Evolutionary conservation across 1,140 invertebrate genomes (phyloP), one percentile per base, ranked within the genome.

Genomic region (Lamellibrachia luymesi): DNA sequence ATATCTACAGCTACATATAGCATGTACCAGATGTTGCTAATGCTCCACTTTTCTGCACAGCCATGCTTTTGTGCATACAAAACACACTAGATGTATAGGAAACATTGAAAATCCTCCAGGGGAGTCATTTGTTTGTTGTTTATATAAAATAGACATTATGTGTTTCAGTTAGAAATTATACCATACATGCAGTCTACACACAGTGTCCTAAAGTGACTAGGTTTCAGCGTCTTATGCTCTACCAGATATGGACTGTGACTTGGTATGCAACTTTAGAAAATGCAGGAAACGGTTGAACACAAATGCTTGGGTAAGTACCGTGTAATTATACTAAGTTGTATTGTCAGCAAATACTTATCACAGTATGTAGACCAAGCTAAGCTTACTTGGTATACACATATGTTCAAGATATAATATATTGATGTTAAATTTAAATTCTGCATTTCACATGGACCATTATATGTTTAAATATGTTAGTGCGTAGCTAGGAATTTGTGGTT

Each of bases 231-330:
- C 64, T 17, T 80, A 80, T 0, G 2, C 13, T 22, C 64, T 80
- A 2, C 64, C 13, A 80, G 64, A 2, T 22, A 91, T 91, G 91
- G 91, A 91, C 51, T 50, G 51, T 91, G 91, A 91, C 51, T n/a
- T 91, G 51, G n/a, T 91, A 22, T 91, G 91, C 51, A 91, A 91
- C 51, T 91, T 91, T 91, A 91, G 27, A 22, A 91, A 91, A 91
- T 91, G 91, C 51, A 91, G 91, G 51, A 91, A 91, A 91, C 49
- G 91, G 27, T 22, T 91, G 49, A 51, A 91, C 22, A 25, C 51
- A 50, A 8, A 50, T 91, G 91, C 91, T 91, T 91, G 91, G 91
- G 91, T 91, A 91, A 91, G 64, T 80, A 56, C 17, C 64, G 25
- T 10, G 64, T 80, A 80, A 80, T 80, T 4, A 80, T 80, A 10